Percentiles rank a stretch among this genome's conserved stretches.
Evolutionary conservation across 2,113 vertebrate species (phyloP).

Genomic region (Microtus richardsoni): DNA sequence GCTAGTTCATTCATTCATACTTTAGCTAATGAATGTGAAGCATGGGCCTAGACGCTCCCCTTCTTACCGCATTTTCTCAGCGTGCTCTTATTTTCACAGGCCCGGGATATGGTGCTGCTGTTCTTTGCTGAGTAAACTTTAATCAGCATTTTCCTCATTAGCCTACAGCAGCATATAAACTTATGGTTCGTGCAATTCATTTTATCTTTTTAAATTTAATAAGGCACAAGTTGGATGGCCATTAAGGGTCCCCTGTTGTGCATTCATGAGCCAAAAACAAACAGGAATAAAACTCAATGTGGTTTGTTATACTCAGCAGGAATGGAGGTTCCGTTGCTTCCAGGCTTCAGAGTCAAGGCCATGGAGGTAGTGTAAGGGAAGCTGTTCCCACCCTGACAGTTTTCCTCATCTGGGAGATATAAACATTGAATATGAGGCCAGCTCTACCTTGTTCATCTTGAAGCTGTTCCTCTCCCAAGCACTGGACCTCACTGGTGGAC

Average conservation of each 20-base stretch:
- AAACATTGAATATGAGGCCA: not conserved
- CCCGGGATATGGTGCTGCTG: not conserved
- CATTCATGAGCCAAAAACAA: slow-evolving; percentile 63
- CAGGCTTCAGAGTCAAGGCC: not conserved
- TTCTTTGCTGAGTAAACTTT: slow-evolving; percentile 76
- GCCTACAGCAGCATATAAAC: slow-evolving; percentile 60
- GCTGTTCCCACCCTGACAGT: not conserved
- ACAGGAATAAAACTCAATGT: slow-evolving; percentile 74
- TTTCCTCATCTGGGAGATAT: not conserved
- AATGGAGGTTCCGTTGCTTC: not conserved
- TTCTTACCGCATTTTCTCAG: not conserved
- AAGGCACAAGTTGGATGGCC: slow-evolving; percentile 73
- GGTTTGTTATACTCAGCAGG: slow-evolving; percentile 61
- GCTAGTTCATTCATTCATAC: not conserved
- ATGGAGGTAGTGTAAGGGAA: not conserved
- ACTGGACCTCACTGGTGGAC: not conserved
- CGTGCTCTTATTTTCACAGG: not conserved
- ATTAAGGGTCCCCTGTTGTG: slow-evolving; percentile 77
- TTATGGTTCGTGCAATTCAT: slow-evolving; percentile 69
- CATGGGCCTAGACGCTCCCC: not conserved
- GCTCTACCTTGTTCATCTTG: not conserved
- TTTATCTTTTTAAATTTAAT: slow-evolving; percentile 81
- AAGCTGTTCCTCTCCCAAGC: not conserved
- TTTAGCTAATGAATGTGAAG: not conserved
- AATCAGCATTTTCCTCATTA: slow-evolving; percentile 74